Base-by-base conservation (phyloP, 2,113 vertebrate genomes). In the Scophthalmus maximus region DNA sequence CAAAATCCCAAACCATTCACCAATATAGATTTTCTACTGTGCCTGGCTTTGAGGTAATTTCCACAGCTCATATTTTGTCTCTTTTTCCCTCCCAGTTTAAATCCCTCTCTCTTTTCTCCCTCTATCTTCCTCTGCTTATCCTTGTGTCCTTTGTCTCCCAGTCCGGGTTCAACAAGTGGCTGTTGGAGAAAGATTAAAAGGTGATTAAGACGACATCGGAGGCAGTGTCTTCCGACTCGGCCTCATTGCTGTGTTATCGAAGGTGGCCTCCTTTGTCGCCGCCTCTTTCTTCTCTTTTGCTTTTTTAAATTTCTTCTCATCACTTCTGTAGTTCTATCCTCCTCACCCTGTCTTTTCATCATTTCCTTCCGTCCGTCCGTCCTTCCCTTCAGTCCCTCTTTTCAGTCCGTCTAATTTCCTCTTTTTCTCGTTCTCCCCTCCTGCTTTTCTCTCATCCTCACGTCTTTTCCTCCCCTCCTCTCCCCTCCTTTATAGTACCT, bases 161-260 rank as follows among this genome's bases (percentile, higher is more conserved):
- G 40, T 60, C 38, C 70, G 63, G 29, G 34, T 77, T 81, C 70
- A 73, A 68, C 79, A 59, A 57, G 76, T 68, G 56, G 55, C 3
- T 25, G 22, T 11, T 17, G 8, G 40, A 25, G 36, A 29, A 27
- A 64, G 79, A 79, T 73, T 76, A 78, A 76, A 67, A 78, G 78
- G 79, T 84, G 73, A 87, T 84, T 80, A 74, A 68, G 61, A 73
- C 51, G 73, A 71, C 70, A 59, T 20, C 83, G 60, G 44, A 76
- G 58, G 80, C 14, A 42, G 58, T 53, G 77, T 57, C 38, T 77
- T 76, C 79, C 68, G 79, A 70, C 79, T 76, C 78, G 44, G 67
- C 64, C n/a, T 73, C 80, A 68, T 51, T 59, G n/a, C 56, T 68
- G 78, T 25, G 57, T 75, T 65, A 52, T 77, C 68, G 77, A 32